Percentiles rank a stretch among this genome's conserved stretches.
phyloP scores from a whole-genome alignment of 2,797 vertebrate species.

The Prunella strophiata region DNA sequence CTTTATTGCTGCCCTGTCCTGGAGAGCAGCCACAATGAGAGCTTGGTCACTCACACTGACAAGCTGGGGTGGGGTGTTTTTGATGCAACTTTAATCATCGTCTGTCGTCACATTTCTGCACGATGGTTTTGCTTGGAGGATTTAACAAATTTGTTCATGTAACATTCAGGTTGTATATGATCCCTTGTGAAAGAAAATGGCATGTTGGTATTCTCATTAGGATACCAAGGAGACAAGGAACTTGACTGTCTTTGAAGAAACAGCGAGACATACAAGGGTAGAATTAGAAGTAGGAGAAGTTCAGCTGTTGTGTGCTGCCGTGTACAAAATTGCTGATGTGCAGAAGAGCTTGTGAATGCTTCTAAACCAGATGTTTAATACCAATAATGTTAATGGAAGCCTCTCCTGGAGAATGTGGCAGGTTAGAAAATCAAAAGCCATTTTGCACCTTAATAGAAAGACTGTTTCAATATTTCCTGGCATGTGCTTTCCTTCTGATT shows the following conservation, averaged over 20 bases:
- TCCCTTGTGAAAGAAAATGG: background rate
- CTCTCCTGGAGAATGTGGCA: background rate
- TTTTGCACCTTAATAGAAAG: background rate
- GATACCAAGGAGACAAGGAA: background rate
- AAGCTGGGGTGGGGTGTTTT: background rate
- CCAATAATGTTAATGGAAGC: background rate
- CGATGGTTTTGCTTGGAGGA: background rate
- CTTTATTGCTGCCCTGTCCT: background rate
- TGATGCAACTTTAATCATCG: background rate
- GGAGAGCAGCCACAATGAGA: background rate
- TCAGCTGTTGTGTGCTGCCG: background rate
- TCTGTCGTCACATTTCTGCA: background rate
- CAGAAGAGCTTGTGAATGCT: background rate
- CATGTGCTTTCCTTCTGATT: slow-evolving; percentile 27
- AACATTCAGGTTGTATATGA: background rate
- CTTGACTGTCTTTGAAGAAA: background rate
- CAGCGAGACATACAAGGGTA: background rate
- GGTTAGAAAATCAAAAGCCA: slow-evolving; percentile 1
- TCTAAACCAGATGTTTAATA: background rate
- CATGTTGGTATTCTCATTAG: background rate
- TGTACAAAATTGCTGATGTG: background rate
- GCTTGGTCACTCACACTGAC: background rate
- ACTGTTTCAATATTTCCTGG: slow-evolving; percentile 1
- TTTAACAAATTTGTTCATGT: background rate
- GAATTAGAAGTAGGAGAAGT: background rate